Evolutionary conservation across 1,140 invertebrate genomes (phyloP).

Genomic region (Galleria mellonella): DNA sequence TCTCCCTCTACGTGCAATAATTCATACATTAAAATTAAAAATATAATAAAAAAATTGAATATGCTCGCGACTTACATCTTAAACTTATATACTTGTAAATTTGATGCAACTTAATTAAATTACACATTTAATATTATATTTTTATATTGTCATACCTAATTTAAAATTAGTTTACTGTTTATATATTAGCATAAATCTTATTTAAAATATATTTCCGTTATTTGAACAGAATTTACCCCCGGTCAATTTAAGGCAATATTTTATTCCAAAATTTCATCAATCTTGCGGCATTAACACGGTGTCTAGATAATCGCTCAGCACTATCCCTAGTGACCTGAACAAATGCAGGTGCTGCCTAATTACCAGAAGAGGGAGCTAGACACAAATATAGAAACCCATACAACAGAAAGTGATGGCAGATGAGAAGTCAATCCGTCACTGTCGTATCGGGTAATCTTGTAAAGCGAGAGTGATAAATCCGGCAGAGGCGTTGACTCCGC

Average conservation of each 20-base stretch:
- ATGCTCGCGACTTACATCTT: too few species aligned
- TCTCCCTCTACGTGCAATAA: too few species aligned
- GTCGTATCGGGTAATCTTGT: constrained; percentile 54
- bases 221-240: constrained; percentile 1
- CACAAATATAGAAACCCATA: constrained; percentile 2
- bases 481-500: constrained; percentile 21
- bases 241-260: constrained; percentile 8
- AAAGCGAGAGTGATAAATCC: constrained; percentile 48
- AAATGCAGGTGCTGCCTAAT: constrained; percentile 50
- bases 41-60: too few species aligned
- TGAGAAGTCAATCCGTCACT: constrained; percentile 54
- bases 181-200: too few species aligned
- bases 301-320: constrained; percentile 39
- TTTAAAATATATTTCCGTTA: too few species aligned
- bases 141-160: too few species aligned
- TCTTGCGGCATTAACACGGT: constrained; percentile 48
- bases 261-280: constrained; percentile 37
- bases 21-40: too few species aligned
- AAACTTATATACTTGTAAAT: too few species aligned
- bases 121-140: too few species aligned
- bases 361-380: constrained; percentile 34
- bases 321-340: constrained; percentile 50
- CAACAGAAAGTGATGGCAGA: constrained; percentile 18
- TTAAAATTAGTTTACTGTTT: too few species aligned
- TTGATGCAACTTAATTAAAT: too few species aligned